Conservation (phyloP, 2,113 vertebrate genomes). For the Andinoacara biseriatus region DNA sequence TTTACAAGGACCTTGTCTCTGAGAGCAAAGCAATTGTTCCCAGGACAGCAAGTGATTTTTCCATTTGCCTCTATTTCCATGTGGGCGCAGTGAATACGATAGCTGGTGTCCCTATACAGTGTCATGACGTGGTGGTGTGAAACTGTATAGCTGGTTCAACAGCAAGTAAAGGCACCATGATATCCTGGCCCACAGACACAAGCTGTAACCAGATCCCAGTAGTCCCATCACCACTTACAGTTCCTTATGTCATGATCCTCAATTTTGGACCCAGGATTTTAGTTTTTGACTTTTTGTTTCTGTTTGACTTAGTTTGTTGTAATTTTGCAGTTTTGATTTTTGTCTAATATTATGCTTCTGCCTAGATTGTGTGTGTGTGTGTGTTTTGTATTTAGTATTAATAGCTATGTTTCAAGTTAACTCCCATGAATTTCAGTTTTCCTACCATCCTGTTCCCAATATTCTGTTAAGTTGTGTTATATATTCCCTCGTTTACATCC, state of each 20-base stretch:
- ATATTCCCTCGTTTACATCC: too few relatives aligned
- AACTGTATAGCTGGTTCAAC: constrained; percentile 30
- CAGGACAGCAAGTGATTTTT: constrained; percentile 15
- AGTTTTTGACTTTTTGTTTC: too few relatives aligned
- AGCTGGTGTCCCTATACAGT: constrained; percentile 20
- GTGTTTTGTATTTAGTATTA: too few relatives aligned
- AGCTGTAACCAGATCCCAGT: constrained; percentile 37
- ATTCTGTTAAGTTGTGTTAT: too few relatives aligned
- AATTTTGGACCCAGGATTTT: too few relatives aligned
- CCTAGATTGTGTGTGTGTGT: too few relatives aligned
- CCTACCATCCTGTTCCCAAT: too few relatives aligned
- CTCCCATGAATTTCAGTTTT: too few relatives aligned
- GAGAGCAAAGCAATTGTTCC: constrained; percentile 15
- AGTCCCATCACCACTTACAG: not conserved
- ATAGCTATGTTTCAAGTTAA: too few relatives aligned
- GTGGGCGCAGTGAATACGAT: constrained; percentile 33
- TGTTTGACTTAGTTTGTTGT: too few relatives aligned
- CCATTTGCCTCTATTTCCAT: constrained; percentile 43
- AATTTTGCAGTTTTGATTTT: too few relatives aligned
- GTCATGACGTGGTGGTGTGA: constrained; percentile 28
- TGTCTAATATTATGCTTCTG: too few relatives aligned
- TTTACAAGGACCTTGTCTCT: not conserved
- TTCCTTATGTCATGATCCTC: not conserved
- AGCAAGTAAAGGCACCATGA: constrained; percentile 27
- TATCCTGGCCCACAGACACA: constrained; percentile 23